Evolutionary conservation across 2,888 invertebrate species (phyloP), one percentile per base, ranked within the genome.

Genomic region (Anaspis maculata): DNA sequence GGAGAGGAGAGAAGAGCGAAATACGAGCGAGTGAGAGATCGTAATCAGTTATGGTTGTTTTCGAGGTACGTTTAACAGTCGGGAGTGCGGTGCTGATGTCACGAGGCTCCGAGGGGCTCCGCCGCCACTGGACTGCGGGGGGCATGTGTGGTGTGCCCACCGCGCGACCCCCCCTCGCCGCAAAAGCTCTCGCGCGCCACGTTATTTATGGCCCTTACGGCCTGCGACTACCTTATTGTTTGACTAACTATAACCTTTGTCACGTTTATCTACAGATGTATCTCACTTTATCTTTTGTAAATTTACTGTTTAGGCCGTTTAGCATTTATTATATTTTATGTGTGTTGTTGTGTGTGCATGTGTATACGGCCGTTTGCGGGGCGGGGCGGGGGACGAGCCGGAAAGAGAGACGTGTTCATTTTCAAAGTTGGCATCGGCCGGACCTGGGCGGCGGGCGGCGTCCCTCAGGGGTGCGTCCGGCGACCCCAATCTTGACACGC

Each of bases 221-320:
- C 49, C 54, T 55, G n/a, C n/a, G 63, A 62, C 63, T 63, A 62
- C 62, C 59, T 62, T 60, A 64, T 65, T 65, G 63, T 65, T 64
- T 62, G 63, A 59, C 60, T 60, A 61, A 63, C 63, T 61, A 62
- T 61, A 61, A 60, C 61, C 61, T 64, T 61, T 62, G 62, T 64
- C 62, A 63, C 57, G 54, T 48, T 60, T 65, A 65, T 65, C 65
- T 62, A 57, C 58, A 55, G 52, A 58, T 63, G 63, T 63, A 62
- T 63, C 62, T 61, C 46, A 42, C 52, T 61, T 61, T 64, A 62
- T 63, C 62, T 63, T 56, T 56, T 60, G 60, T 62, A 61, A 62
- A 63, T 63, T 64, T 63, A 62, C 56, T 61, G 61, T 62, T 63
- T 61, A 60, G 55, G 55, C 55, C 57, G 52, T 63, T 61, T 59